Percentiles rank a stretch among this genome's conserved stretches.
phyloP scores from a whole-genome alignment of 1,140 invertebrate species.

The Papilio polyxenes region DNA sequence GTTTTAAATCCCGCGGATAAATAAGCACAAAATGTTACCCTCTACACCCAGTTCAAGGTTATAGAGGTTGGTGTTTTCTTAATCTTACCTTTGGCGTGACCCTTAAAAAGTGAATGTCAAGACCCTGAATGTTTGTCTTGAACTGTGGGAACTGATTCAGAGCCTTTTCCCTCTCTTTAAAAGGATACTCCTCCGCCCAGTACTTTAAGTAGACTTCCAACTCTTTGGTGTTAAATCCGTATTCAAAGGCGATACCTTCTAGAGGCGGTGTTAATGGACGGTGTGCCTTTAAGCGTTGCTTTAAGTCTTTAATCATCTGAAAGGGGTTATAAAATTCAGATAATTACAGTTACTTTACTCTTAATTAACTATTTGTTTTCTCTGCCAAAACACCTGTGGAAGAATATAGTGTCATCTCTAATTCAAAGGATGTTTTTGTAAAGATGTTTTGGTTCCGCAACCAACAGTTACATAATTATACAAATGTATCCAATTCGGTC shows the following conservation, averaged over 20 bases:
- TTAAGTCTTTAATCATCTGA: conserved; percentile 84
- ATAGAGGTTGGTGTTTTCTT: not conserved
- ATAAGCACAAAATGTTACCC: too few species aligned
- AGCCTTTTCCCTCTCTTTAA: conserved; percentile 83
- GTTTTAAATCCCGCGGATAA: too few species aligned
- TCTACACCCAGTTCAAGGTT: too few species aligned
- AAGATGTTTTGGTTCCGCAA: too few species aligned
- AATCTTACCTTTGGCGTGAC: not conserved
- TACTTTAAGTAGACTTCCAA: conserved; percentile 84
- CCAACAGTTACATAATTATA: too few species aligned
- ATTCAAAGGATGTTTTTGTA: too few species aligned
- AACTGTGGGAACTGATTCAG: conserved; percentile 88
- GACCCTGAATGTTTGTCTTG: conserved; percentile 84
- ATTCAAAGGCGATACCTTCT: conserved; percentile 85
- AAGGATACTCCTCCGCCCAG: conserved; percentile 86
- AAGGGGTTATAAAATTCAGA: conserved; percentile 34
- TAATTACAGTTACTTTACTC: too few species aligned
- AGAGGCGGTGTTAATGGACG: conserved; percentile 80
- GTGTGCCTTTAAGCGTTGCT: conserved; percentile 81
- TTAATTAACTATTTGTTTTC: too few species aligned
- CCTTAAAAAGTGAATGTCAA: conserved; percentile 81
- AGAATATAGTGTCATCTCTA: too few species aligned
- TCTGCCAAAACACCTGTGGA: too few species aligned
- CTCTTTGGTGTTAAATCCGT: conserved; percentile 87
- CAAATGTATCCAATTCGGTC: too few species aligned